Evolutionary conservation across 2,113 vertebrate species (phyloP).

Genomic region (Carassius gibelio): DNA sequence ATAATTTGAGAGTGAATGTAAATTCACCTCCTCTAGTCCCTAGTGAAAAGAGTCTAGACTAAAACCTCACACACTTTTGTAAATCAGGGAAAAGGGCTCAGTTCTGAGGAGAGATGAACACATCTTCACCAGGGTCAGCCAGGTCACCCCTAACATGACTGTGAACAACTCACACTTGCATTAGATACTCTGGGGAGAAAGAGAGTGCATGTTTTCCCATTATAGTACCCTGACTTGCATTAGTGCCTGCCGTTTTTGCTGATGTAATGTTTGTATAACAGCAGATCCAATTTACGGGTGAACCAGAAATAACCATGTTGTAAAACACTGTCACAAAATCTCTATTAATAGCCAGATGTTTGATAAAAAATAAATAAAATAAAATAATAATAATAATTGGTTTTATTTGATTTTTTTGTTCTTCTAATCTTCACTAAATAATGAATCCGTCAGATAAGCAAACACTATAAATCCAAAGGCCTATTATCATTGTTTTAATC

Average conservation of each 20-base stretch:
- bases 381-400: background rate
- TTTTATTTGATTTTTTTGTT: no score
- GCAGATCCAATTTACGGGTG: background rate
- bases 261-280: conserved; percentile 25
- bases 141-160: background rate
- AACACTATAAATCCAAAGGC: no score
- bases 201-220: background rate
- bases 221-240: background rate
- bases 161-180: background rate
- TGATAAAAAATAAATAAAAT: background rate
- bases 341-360: background rate
- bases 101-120: conserved; percentile 7
- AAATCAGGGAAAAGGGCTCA: conserved; percentile 34
- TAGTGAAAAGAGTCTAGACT: conserved; percentile 13
- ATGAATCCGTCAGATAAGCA: no score
- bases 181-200: conserved; percentile 11
- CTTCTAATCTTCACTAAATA: no score
- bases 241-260: background rate
- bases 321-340: background rate
- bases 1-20: conserved; percentile 32
- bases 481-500: no score
- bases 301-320: background rate
- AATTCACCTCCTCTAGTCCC: conserved; percentile 42
- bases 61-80: conserved; percentile 1
- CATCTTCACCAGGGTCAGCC: conserved; percentile 19